phyloP scores from a whole-genome alignment of 2,888 invertebrate genomes.

The Lithophane leautieri region DNA sequence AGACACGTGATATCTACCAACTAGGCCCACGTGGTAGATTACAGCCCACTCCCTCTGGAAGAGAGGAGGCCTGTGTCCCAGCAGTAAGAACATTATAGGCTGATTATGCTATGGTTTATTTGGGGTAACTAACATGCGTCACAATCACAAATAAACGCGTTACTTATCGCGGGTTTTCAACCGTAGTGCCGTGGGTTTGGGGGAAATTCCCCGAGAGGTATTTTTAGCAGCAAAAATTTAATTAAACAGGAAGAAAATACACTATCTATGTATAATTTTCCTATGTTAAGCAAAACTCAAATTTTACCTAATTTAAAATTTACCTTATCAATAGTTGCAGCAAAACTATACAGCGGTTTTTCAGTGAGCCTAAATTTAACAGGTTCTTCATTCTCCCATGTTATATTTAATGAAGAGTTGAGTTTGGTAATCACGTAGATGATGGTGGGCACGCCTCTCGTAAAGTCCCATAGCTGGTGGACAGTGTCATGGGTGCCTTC shows the following conservation, averaged over 20 bases:
- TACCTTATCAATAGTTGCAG: constrained; percentile 91
- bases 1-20: neutral
- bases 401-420: constrained; percentile 85
- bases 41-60: neutral
- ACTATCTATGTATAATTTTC: no score
- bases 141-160: constrained; percentile 2
- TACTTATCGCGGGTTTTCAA: neutral
- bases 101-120: neutral
- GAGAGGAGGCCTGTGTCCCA: neutral
- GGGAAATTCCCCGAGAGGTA: neutral
- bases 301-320: neutral
- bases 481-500: constrained; percentile 90
- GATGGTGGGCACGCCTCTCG: constrained; percentile 89
- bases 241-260: neutral
- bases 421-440: constrained; percentile 88
- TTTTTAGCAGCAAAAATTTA: neutral
- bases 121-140: neutral
- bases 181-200: neutral
- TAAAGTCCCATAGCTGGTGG: constrained; percentile 93
- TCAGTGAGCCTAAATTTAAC: constrained; percentile 83
- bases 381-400: constrained; percentile 84
- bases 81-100: neutral
- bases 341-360: constrained; percentile 90
- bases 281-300: neutral
- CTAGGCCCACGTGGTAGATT: neutral